These are phyloP conservation scores for Yasuhikotakia modesta DNA, from an alignment of 2,797 vertebrate genomes.

Conservation along the genomic window DNA sequence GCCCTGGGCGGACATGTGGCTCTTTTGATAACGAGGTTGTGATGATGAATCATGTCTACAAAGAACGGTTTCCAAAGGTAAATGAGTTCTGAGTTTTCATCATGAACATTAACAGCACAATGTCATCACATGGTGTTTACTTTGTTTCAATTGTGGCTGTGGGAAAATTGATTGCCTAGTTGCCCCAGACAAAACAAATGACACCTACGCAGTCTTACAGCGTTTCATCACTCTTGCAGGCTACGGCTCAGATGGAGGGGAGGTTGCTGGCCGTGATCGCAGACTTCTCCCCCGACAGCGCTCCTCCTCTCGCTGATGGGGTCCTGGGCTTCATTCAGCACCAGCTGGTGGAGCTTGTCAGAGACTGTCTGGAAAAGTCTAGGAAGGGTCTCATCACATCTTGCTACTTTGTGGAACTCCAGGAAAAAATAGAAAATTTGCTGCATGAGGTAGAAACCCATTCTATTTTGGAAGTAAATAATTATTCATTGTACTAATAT, in stretches of 20 bases:
- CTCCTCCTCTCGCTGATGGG: slow-evolving; percentile 89
- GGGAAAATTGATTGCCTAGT: slow-evolving; percentile 26
- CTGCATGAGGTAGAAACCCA: slow-evolving; percentile 83
- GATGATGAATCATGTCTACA: slow-evolving; percentile 99
- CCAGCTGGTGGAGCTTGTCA: slow-evolving; percentile 92
- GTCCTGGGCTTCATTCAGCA: slow-evolving; percentile 98
- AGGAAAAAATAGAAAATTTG: slow-evolving; percentile 96
- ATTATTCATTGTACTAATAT: neutral
- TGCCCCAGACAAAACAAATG: slow-evolving; percentile 15
- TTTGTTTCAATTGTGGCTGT: slow-evolving; percentile 26
- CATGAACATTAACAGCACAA: neutral
- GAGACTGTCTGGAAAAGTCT: slow-evolving; percentile 96
- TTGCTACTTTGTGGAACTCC: slow-evolving; percentile 94
- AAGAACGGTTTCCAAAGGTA: slow-evolving; percentile 93
- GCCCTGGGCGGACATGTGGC: slow-evolving; percentile 87
- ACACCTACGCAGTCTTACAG: slow-evolving; percentile 25
- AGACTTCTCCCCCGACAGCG: slow-evolving; percentile 81
- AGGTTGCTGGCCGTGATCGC: slow-evolving; percentile 88
- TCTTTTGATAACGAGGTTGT: slow-evolving; percentile 95
- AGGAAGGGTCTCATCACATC: slow-evolving; percentile 91
- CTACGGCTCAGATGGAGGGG: slow-evolving; percentile 97
- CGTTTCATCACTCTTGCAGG: slow-evolving; percentile 72
- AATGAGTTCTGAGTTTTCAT: slow-evolving; percentile 6
- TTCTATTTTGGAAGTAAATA: neutral
- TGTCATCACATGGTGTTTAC: slow-evolving; percentile 34